Percentiles rank a stretch among this genome's conserved stretches.
phyloP scores from a whole-genome alignment of 2,888 invertebrate species.

The Beris chalybata region DNA sequence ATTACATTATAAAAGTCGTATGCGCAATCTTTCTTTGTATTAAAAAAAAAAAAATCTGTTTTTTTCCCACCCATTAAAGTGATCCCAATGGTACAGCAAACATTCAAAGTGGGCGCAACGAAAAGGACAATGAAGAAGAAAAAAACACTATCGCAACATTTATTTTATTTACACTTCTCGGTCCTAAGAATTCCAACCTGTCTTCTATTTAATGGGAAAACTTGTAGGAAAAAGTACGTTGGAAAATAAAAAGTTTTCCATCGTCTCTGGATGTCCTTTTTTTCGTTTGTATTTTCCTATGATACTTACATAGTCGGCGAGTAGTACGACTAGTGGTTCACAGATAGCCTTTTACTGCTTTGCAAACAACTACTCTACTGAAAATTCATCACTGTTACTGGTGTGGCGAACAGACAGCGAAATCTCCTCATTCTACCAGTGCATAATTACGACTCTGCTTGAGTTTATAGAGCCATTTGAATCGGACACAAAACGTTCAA shows the following conservation, averaged over 20 bases:
- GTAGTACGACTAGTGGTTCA: too few species aligned
- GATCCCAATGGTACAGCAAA: conserved; percentile 14
- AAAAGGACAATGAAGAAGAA: conserved; percentile 11
- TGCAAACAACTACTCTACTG: too few species aligned
- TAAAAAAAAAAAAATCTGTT: too few species aligned
- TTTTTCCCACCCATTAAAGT: conserved; percentile 21
- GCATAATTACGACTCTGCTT: too few species aligned
- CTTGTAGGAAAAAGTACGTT: conserved; percentile 10
- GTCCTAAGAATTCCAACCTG: conserved; percentile 17
- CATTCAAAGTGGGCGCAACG: conserved; percentile 2
- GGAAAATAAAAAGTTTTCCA: conserved; percentile 2
- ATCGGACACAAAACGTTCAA: too few species aligned
- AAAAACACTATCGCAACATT: conserved; percentile 20
- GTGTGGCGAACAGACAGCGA: too few species aligned
- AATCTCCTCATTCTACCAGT: too few species aligned
- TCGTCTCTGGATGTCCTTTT: neutral
- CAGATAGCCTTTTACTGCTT: too few species aligned
- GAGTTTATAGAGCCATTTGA: too few species aligned
- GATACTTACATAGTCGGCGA: too few species aligned
- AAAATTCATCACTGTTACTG: too few species aligned
- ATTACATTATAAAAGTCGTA: conserved; percentile 23
- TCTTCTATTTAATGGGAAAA: conserved; percentile 19
- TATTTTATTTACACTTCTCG: conserved; percentile 29
- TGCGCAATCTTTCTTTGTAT: conserved; percentile 26
- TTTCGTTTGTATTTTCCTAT: neutral